Conservation (phyloP, 2,113 vertebrate genomes). For the Polypterus senegalus region DNA sequence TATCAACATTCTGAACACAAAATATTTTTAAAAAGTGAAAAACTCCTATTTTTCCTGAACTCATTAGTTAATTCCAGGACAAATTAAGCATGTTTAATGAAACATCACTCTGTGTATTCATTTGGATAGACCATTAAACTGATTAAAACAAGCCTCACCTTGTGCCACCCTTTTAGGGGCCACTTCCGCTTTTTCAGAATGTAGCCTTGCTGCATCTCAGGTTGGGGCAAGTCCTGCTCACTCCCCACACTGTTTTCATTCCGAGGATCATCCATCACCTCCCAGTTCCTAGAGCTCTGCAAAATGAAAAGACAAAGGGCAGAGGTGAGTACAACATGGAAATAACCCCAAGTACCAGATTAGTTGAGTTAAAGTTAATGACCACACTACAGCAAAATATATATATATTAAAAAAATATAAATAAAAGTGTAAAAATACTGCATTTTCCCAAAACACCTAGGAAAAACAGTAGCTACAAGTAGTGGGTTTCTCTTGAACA, state of each 20-base stretch:
- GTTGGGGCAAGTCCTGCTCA: constrained; percentile 32
- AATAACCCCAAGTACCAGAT: too few species aligned
- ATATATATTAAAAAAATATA: background rate
- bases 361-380: background rate
- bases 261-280: constrained; percentile 63
- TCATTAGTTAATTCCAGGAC: too few species aligned
- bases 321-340: background rate
- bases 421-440: background rate
- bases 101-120: too few species aligned
- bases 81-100: too few species aligned
- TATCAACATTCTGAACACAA: too few species aligned
- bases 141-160: constrained; percentile 43
- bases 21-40: too few species aligned
- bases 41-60: too few species aligned
- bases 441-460: background rate
- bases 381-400: background rate
- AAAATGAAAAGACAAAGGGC: background rate
- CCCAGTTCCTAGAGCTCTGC: constrained; percentile 71
- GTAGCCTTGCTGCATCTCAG: constrained; percentile 69
- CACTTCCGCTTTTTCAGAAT: constrained; percentile 90
- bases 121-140: too few species aligned
- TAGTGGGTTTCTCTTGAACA: too few species aligned
- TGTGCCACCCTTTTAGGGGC: constrained; percentile 92
- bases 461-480: background rate
- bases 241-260: constrained; percentile 24